Evolutionary conservation across 2,797 vertebrate species (phyloP), one percentile per base, ranked within the genome.

Genomic region (Bufotes viridis): DNA sequence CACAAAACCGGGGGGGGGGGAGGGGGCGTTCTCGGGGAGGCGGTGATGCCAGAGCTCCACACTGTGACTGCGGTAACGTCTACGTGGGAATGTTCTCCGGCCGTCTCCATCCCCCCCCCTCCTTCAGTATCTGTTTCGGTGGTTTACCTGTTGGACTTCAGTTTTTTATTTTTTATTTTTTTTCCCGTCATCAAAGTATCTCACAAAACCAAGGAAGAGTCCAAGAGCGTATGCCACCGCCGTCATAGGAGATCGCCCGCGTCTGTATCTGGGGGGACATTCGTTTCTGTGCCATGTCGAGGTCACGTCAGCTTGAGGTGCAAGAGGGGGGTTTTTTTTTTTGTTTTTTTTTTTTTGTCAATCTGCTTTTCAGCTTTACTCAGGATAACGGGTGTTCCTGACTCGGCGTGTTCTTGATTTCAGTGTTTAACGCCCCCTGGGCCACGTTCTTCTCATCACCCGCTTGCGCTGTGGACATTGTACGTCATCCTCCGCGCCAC

Each of bases 101-200:
- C 93, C 93, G 94, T 96, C 93, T 93, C 80, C 93, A 91, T 94
- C 94, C 91, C 57, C 75, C 22, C 93, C 90, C 91, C 92, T 91
- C 91, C 92, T 92, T 87, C 91, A 89, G 89, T 29, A 8, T 93
- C 91, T 92, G 91, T 78, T 17, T 74, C 10, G 87, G 81, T 79
- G 49, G 79, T 69, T 87, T 70, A 81, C 86, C 90, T 84, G 26
- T 87, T 91, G 94, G 93, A 92, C 92, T 91, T 87, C 0, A 58
- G 83, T 85, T 85, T 63, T 82, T 85, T 22, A 60, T 70, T 60
- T 20, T 86, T 63, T 82, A 85, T 22, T 63, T 70, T 60, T 20
- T 86, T 80, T 91, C 83, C 87, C 89, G 91, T 91, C 1, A 67
- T 89, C 78, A 20, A 85, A 89, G 8, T 14, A 91, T 79, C 72